Conservation (phyloP, 2,113 vertebrate genomes). For the Aegotheles bennettii region DNA sequence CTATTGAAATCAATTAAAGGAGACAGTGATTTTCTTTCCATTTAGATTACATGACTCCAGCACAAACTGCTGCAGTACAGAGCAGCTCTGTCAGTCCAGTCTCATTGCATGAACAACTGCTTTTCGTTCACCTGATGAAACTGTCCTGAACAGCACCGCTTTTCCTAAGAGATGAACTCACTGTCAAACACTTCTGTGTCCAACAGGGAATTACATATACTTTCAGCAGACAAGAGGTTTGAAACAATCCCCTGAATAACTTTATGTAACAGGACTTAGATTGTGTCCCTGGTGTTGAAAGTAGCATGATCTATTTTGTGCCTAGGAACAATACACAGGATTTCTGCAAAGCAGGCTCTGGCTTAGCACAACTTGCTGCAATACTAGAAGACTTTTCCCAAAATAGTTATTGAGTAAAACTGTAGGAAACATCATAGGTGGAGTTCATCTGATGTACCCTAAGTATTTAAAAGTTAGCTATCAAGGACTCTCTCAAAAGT, state of each 20-base stretch:
- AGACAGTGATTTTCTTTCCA: slow-evolving; percentile 8
- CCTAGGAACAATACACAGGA: not conserved
- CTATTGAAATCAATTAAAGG: slow-evolving; percentile 35
- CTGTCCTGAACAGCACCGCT: not conserved
- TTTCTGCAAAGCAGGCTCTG: not conserved
- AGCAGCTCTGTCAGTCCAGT: not conserved
- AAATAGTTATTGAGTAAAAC: not conserved
- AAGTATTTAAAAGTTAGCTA: not conserved
- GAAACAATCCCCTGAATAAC: not conserved
- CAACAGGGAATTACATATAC: not conserved
- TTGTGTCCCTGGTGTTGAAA: not conserved
- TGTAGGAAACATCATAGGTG: not conserved
- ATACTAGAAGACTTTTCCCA: not conserved
- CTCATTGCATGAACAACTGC: not conserved
- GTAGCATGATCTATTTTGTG: not conserved
- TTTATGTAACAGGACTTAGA: not conserved
- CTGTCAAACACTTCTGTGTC: not conserved
- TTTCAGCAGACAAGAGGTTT: not conserved
- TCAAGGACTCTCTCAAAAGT: not conserved
- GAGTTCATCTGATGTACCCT: not conserved
- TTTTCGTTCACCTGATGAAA: not conserved
- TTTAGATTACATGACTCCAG: not conserved
- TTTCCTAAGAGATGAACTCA: not conserved
- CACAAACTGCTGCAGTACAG: not conserved
- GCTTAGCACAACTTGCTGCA: not conserved